Evolutionary conservation across 2,888 invertebrate species (phyloP), one percentile per base, ranked within the genome.

Genomic region (Toxonevra muliebris): DNA sequence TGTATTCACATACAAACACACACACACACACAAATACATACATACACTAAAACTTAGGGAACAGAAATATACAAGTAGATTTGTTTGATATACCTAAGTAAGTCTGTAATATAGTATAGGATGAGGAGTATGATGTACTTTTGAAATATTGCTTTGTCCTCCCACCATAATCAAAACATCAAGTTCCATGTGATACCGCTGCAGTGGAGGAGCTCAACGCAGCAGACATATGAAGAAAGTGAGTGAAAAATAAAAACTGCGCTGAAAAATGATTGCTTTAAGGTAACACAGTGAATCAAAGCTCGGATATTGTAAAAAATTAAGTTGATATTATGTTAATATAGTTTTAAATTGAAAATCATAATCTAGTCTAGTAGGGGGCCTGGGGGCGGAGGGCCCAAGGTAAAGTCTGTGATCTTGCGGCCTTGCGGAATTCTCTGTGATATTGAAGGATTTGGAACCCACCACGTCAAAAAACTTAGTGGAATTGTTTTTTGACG

Each of bases 131-230:
- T 50, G 57, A 50, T 48, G 40, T 57, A 55, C 58, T 65, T 61
- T 58, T 61, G 50, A 65, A 67, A 67, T 63, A 65, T 65, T 53
- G 66, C 60, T 68, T 66, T 68, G 70, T 64, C 53, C 68, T 71
- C 57, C 59, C 65, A 70, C 63, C 58, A 71, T 58, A 65, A 64
- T 68, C 62, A 68, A 63, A 70, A 65, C 59, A 64, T 64, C 60
- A 58, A 65, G 61, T 68, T 65, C 68, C 59, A 19, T 54, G 65
- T 65, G 60, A 30, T 54, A 53, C n/a, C 42, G n/a, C 9, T 11
- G 57, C 48, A 48, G 19, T 55, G 45, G 17, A 57, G 50, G 55
- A 66, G 40, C 30, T 15, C 45, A 45, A 50, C 55, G 7, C 30
- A 43, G 20, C 43, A 20, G 30, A 15, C 45, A 45, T n/a, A 53